A percentile compares a stretch with the other conserved stretches of the same genome.
Conservation (phyloP, 2,113 vertebrate species). For the Sphyrna mokarran region DNA sequence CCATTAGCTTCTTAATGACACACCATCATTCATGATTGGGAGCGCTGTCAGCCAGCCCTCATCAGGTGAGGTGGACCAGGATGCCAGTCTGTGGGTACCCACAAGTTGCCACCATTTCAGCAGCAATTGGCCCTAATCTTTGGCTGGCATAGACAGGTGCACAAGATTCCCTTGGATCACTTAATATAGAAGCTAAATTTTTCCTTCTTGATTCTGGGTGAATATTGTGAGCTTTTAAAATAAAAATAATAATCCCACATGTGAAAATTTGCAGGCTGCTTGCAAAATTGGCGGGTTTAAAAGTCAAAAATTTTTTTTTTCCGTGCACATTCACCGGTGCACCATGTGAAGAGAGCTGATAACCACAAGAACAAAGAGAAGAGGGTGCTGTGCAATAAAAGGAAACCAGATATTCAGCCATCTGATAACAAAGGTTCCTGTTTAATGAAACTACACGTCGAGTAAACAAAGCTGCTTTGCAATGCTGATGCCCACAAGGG, state of each 20-base stretch:
- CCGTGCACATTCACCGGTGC: not conserved
- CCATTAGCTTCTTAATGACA: not conserved
- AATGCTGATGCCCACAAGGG: not conserved
- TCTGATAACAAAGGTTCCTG: not conserved
- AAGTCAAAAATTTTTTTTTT: not conserved
- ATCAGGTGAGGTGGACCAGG: not conserved
- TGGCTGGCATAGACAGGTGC: not conserved
- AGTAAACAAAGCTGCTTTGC: not conserved
- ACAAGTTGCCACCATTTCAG: not conserved
- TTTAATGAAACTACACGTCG: not conserved
- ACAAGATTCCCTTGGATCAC: not conserved
- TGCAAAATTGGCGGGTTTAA: not conserved
- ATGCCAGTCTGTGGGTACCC: not conserved
- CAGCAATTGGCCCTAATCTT: not conserved
- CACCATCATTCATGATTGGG: not conserved
- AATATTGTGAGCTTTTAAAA: not conserved
- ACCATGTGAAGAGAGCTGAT: not conserved
- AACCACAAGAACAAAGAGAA: constrained; percentile 31
- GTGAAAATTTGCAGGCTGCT: not conserved
- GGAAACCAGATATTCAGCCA: constrained; percentile 16
- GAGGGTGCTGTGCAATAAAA: not conserved
- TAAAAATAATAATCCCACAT: not conserved
- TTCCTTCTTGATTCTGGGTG: not conserved
- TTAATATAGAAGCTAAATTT: not conserved
- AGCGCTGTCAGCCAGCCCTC: not conserved